A percentile compares a stretch with the other conserved stretches of the same genome.
These are phyloP conservation scores for Peribatodes rhomboidaria DNA, from an alignment of 2,888 invertebrate genomes.

Conservation along the genomic window DNA sequence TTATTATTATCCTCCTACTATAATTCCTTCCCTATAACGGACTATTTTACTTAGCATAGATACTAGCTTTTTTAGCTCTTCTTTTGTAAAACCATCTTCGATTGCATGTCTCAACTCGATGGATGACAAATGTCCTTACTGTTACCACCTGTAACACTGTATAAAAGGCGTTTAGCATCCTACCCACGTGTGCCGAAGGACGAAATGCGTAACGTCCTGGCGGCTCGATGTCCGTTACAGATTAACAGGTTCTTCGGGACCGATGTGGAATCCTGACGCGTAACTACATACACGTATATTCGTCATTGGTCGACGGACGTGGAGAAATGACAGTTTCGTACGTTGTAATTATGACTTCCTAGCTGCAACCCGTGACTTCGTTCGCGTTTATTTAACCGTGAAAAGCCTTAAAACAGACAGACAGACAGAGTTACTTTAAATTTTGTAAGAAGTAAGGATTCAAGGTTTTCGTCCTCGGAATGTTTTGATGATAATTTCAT, in stretches of 20 bases:
- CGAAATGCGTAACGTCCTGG: conserved; percentile 62
- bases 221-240: conserved; percentile 43
- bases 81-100: too few species aligned
- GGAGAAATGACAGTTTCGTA: conserved; percentile 11
- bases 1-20: too few species aligned
- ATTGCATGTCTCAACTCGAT: background rate
- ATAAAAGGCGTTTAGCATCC: conserved; percentile 60
- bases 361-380: too few species aligned
- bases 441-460: too few species aligned
- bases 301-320: conserved; percentile 6
- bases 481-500: too few species aligned
- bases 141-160: background rate
- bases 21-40: too few species aligned
- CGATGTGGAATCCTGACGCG: conserved; percentile 1
- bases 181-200: conserved; percentile 71
- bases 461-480: too few species aligned
- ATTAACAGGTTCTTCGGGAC: conserved; percentile 29
- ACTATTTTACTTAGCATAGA: too few species aligned
- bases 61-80: too few species aligned
- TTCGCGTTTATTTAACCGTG: too few species aligned
- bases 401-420: too few species aligned
- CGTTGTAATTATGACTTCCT: background rate
- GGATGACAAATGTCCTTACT: conserved; percentile 20
- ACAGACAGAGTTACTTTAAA: too few species aligned
- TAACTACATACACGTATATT: background rate